phyloP scores from a whole-genome alignment of 2,797 vertebrate species.

The Tympanoctomys barrerae region DNA sequence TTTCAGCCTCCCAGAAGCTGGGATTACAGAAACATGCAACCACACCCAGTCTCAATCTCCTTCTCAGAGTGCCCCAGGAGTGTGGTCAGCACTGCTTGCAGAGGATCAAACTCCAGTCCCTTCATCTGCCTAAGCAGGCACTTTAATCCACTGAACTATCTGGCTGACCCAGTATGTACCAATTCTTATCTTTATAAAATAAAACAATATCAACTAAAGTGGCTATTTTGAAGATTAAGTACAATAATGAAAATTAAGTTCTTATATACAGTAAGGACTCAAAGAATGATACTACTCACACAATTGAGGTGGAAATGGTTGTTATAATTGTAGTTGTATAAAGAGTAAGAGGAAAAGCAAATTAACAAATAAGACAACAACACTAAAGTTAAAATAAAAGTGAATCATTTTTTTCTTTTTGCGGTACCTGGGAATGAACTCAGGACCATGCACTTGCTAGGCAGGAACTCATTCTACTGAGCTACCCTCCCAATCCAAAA shows the following conservation, averaged over 20 bases:
- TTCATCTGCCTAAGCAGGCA: too few relatives aligned
- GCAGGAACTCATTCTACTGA: too few relatives aligned
- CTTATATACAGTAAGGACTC: not conserved
- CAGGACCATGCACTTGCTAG: too few relatives aligned
- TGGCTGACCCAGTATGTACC: not conserved
- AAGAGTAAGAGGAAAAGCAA: constrained; percentile 16
- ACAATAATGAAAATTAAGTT: constrained; percentile 24
- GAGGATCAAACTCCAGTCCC: too few relatives aligned
- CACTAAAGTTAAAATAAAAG: constrained; percentile 18
- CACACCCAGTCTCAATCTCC: too few relatives aligned
- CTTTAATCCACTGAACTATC: too few relatives aligned
- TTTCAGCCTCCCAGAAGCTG: too few relatives aligned
- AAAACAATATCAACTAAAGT: constrained; percentile 4
- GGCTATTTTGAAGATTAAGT: constrained; percentile 36
- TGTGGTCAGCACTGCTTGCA: too few relatives aligned
- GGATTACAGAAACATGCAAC: too few relatives aligned
- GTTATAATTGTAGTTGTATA: not conserved
- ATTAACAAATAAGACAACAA: constrained; percentile 22
- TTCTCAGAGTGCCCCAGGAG: too few relatives aligned
- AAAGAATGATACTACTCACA: not conserved
- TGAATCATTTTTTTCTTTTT: not conserved
- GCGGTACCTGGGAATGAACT: too few relatives aligned
- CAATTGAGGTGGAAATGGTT: not conserved
- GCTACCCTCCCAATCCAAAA: not conserved
- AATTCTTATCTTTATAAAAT: constrained; percentile 37